Evolutionary conservation across 1,140 invertebrate species (phyloP).

Genomic region (Cephus cinctus): DNA sequence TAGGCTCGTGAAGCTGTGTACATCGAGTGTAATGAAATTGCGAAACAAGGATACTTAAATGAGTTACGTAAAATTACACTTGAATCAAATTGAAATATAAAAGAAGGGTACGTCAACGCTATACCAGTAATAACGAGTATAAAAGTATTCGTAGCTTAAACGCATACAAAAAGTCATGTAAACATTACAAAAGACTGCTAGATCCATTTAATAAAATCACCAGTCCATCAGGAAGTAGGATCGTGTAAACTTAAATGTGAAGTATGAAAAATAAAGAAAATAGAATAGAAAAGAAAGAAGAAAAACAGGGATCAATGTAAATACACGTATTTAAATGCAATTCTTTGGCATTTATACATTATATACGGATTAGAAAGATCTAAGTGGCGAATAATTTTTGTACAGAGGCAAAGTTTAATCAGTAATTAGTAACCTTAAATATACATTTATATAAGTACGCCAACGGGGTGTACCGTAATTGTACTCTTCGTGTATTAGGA

Average conservation of each 20-base stretch:
- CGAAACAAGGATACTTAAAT: not conserved
- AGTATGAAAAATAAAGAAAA: too few species aligned
- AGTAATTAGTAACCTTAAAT: slow-evolving; percentile 3
- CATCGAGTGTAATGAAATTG: not conserved
- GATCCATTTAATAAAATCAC: not conserved
- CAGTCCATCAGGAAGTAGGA: too few species aligned
- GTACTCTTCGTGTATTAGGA: not conserved
- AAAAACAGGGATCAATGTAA: not conserved
- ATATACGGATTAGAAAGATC: slow-evolving; percentile 18
- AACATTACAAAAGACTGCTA: slow-evolving; percentile 2
- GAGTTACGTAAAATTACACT: not conserved
- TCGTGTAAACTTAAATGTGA: too few species aligned
- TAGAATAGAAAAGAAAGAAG: not conserved
- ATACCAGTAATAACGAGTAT: not conserved
- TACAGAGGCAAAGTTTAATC: not conserved
- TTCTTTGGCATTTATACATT: slow-evolving; percentile 44
- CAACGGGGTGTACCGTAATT: not conserved
- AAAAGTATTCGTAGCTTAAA: not conserved
- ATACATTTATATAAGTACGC: not conserved
- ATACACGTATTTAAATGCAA: slow-evolving; percentile 42
- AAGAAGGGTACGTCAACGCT: slow-evolving; percentile 8
- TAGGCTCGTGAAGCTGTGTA: too few species aligned
- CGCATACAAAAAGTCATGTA: slow-evolving; percentile 2
- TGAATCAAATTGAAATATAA: not conserved
- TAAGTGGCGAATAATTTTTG: not conserved